Evolutionary conservation across 1,140 invertebrate genomes (phyloP), one percentile per base, ranked within the genome.

Genomic region (Papilio glaucus): DNA sequence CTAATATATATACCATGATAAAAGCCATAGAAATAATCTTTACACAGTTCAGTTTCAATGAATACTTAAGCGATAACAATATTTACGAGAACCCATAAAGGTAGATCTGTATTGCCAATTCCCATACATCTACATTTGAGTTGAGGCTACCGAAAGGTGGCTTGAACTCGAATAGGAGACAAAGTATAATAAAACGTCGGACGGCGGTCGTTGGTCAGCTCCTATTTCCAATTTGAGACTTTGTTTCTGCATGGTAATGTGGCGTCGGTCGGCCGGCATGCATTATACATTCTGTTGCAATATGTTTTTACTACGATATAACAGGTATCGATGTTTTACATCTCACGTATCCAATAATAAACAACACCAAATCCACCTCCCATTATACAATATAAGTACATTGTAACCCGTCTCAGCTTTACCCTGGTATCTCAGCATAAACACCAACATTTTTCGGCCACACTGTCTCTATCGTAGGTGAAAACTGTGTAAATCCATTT

Each of bases 121-220:
- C 12, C 49, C 10, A 53, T 53, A 18, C 45, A 65, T 21, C n/a
- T n/a, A n/a, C n/a, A n/a, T n/a, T n/a, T n/a, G n/a, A n/a, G n/a
- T 38, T 65, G 62, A 39, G 62, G 62, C 62, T 65, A 65, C 62
- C 62, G 62, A 41, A 65, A 65, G 62, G 62, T 65, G 62, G 15
- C 37, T 18, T 65, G 62, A 65, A 65, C 62, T 65, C 37, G n/a
- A 18, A 65, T 39, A 65, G 62, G 29, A 65, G 37, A 39, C 4
- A 15, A n/a, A 15, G 1, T 53, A 18, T n/a, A 2, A 53, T 15
- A 65, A 15, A 60, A 53, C 39, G 39, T 33, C 24, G 6, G 29
- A 0, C 15, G 15, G 9, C 18, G 61, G 61, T 37, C 61, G 37
- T 37, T 63, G 61, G 61, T 63, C 61, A 63, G 37, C 39, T 39